These are phyloP conservation scores for Danio rerio DNA, from an alignment of 2,113 vertebrate genomes.

Conservation along the genomic window GRCz12tu NC_133180.1:56182501-56183000, in stretches of 20 bases:
- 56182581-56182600: slow-evolving; percentile 48
- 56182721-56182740: slow-evolving; percentile 39
- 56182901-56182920: background rate
- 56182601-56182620: slow-evolving; percentile 39
- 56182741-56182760: slow-evolving; percentile 48
- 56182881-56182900: slow-evolving; percentile 44
- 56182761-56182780: slow-evolving; percentile 43
- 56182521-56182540: slow-evolving; percentile 62
- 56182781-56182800: slow-evolving; percentile 48
- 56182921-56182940: background rate
- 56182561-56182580: slow-evolving; percentile 34
- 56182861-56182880: slow-evolving; percentile 20
- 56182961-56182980: background rate
- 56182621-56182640: slow-evolving; percentile 8
- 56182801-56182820: slow-evolving; percentile 52
- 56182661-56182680: slow-evolving; percentile 18
- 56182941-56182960: background rate
- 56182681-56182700: slow-evolving; percentile 46
- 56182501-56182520: slow-evolving; percentile 72
- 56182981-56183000: background rate
- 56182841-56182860: slow-evolving; percentile 55
- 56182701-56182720: slow-evolving; percentile 42
- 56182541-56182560: slow-evolving; percentile 27
- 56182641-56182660: slow-evolving; percentile 26
- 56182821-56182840: slow-evolving; percentile 44